A percentile compares a stretch with the other conserved stretches of the same genome.
Conservation (phyloP, 2,113 vertebrate genomes). For the Megalops atlanticus region DNA sequence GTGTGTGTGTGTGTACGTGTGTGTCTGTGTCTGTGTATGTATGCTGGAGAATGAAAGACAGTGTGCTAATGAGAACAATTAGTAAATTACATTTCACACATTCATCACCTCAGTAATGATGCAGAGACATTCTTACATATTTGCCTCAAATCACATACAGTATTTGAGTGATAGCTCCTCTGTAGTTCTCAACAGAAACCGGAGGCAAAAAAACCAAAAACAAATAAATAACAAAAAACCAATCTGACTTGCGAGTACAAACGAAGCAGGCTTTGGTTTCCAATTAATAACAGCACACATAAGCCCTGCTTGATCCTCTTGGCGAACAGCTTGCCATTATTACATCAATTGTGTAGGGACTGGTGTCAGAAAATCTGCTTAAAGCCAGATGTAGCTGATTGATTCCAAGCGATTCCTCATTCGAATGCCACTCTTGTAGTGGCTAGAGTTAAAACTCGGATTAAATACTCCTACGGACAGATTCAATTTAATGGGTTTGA, state of each 20-base stretch:
- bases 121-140: neutral
- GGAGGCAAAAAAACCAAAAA: constrained; percentile 17
- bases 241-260: neutral
- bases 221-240: neutral
- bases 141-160: constrained; percentile 41
- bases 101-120: neutral
- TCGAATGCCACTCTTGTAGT: constrained; percentile 55
- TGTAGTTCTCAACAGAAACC: neutral
- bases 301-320: constrained; percentile 80
- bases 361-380: constrained; percentile 72
- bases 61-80: neutral
- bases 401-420: constrained; percentile 73
- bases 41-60: neutral
- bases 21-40: neutral
- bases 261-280: constrained; percentile 32
- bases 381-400: constrained; percentile 78
- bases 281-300: constrained; percentile 76
- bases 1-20: neutral
- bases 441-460: constrained; percentile 59
- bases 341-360: constrained; percentile 65
- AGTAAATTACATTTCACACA: neutral
- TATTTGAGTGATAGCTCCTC: constrained; percentile 16
- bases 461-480: constrained; percentile 39
- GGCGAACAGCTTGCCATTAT: constrained; percentile 74
- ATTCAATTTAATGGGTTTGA: neutral